Base-by-base conservation (phyloP, 2,888 invertebrate species). In the Acholoe squamosa region DNA sequence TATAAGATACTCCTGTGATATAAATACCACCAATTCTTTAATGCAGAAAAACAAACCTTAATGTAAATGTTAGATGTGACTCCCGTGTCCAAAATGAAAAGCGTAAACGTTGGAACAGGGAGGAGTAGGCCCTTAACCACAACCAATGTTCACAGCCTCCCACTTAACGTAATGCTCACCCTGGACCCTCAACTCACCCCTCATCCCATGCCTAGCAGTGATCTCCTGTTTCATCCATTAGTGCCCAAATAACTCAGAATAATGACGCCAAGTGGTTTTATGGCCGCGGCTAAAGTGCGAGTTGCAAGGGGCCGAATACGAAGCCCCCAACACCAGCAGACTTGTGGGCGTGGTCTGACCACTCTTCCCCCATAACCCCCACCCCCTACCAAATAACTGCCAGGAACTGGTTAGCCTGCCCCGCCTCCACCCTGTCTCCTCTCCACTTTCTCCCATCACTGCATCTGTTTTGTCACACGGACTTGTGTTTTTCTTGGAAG, bases 241-340 rank as follows among this genome's bases (percentile, higher is more conserved):
- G 61, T 3, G 61, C 61, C 61, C 19, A 61, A 61, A 61, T 61
- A n/a, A 61, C 61, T 61, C 61, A 61, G n/a, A 61, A 61, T 61
- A 61, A 61, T 61, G 19, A 61, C 61, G 61, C 61, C 61, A 61
- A 61, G 61, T 61, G n/a, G 19, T 61, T 61, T 61, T 61, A 61
- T 61, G 61, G n/a, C 5, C 61, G 22, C 61, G 61, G 22, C 43
- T 22, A 19, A 14, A 61, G 61, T 61, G 61, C 61, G n/a, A 61
- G 10, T 61, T 61, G 61, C 61, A 61, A 61, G 61, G 19, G 43
- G 61, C 61, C 61, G 61, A 61, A 61, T 12, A 61, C 1, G 61
- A 14, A n/a, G 22, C 61, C 10, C 61, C 10, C n/a, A 43, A 7
- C n/a, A n/a, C 61, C 61, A 61, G 61, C 61, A 19, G 61, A 61